A percentile compares a stretch with the other conserved stretches of the same genome.
Conservation (phyloP, 1,140 invertebrate species). For the Magallana gigas region DNA sequence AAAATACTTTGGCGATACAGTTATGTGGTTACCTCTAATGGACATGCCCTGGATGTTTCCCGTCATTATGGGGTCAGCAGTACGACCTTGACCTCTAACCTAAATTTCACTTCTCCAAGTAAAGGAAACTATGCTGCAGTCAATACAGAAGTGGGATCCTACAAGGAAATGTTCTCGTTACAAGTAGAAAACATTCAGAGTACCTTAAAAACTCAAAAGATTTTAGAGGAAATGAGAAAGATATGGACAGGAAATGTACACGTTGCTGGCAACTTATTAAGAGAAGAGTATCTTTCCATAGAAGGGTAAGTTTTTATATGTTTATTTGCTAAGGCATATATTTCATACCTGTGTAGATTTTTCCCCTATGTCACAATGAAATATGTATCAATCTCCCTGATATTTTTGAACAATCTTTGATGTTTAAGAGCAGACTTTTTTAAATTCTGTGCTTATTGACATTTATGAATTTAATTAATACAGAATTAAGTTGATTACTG, state of each 20-base stretch:
- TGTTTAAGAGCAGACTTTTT: no score
- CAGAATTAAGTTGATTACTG: no score
- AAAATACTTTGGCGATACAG: slow-evolving; percentile 45
- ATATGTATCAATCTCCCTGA: no score
- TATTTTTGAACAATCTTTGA: no score
- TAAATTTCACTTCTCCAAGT: slow-evolving; percentile 33
- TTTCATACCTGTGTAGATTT: background rate
- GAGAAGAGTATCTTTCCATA: slow-evolving; percentile 30
- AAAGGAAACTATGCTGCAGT: slow-evolving; percentile 23
- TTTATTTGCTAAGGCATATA: background rate
- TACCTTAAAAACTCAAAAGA: background rate
- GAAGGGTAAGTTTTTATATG: background rate
- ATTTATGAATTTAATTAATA: no score
- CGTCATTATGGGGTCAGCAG: background rate
- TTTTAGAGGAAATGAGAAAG: slow-evolving; percentile 8
- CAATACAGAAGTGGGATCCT: background rate
- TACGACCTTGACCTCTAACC: background rate
- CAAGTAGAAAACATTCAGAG: slow-evolving; percentile 16
- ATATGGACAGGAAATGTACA: slow-evolving; percentile 28
- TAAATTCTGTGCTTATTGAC: no score
- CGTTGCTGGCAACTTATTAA: background rate
- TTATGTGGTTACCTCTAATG: slow-evolving; percentile 39
- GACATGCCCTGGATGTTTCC: slow-evolving; percentile 37
- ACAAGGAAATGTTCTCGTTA: slow-evolving; percentile 45
- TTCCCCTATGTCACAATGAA: no score